Base-by-base conservation (phyloP, 2,888 invertebrate genomes). In the Aporophyla nigra region DNA sequence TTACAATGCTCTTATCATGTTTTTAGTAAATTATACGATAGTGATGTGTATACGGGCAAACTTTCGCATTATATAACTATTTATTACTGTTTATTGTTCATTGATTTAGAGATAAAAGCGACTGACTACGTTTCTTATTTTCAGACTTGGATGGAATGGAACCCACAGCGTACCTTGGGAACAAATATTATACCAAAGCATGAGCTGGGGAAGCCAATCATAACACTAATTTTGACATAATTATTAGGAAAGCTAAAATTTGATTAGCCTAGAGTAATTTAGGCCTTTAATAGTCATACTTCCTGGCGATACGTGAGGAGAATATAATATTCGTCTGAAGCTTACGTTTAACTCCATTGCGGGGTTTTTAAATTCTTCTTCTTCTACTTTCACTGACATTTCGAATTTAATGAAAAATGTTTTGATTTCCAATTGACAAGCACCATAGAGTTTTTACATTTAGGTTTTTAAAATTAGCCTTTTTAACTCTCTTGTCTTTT, bases 271-370 rank as follows among this genome's bases (percentile, higher is more conserved):
- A 67, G 19, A 0, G 16, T 54, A 40, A 40, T 40, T n/a, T 54
- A 54, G n/a, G n/a, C 1, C 3, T 33, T 33, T 33, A 54, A 33
- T 67, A 51, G 27, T 21, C 4, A 54, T 61, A 33, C 14, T 71
- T 54, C 7, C n/a, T 33, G 19, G 19, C 5, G 14, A 14, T 24
- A 40, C 9, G 19, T 43, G 46, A 27, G 51, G 33, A 33, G 4
- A 19, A 16, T 54, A 24, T 19, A 10, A 58, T 33, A 33, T 53
- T 58, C 7, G 4, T 46, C 6, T 62, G 19, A 61, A 59, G 40
- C 86, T 84, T 83, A 84, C 84, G 21, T 79, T 65, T 61, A 83
- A 58, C 40, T 84, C 84, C 80, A 74, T 79, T 21, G 63, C 66
- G 14, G 24, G 33, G 27, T 9, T 61, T 53, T 73, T 40, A 46